Percentiles rank a stretch among this genome's conserved stretches.
phyloP scores from a whole-genome alignment of 2,797 vertebrate species.

The Bufotes viridis region DNA sequence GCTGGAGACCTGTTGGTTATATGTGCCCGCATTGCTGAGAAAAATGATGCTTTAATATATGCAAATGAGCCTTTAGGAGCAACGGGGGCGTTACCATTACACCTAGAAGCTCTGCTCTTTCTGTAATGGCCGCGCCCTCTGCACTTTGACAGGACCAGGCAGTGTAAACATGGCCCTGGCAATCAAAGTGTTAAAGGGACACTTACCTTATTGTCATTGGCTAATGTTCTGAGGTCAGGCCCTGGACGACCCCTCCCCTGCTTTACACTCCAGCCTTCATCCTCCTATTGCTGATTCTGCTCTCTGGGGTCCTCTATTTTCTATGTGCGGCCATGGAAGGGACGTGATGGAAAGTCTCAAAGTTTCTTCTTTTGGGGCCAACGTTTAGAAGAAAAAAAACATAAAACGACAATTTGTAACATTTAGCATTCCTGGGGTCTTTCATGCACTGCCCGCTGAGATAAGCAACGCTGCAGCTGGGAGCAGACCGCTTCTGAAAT shows the following conservation, averaged over 20 bases:
- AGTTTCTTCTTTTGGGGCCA: background rate
- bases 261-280: background rate
- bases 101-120: too few relatives aligned
- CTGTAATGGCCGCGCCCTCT: too few relatives aligned
- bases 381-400: background rate
- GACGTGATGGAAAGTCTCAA: background rate
- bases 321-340: background rate
- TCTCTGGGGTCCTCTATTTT: background rate
- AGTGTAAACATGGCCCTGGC: too few relatives aligned
- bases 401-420: conserved; percentile 15
- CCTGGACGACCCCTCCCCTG: background rate
- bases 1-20: too few relatives aligned
- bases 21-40: too few relatives aligned
- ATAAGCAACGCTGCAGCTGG: background rate
- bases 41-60: too few relatives aligned
- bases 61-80: too few relatives aligned
- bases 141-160: too few relatives aligned
- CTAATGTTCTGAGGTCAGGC: too few relatives aligned
- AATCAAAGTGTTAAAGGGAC: too few relatives aligned
- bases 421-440: conserved; percentile 15
- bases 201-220: too few relatives aligned
- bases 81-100: too few relatives aligned
- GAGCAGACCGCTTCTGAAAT: conserved; percentile 2
- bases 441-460: background rate
- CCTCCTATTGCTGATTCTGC: background rate